Percentiles rank a stretch among this genome's conserved stretches.
Conservation (phyloP, 2,113 vertebrate species). For the Mormoops blainvillei region DNA sequence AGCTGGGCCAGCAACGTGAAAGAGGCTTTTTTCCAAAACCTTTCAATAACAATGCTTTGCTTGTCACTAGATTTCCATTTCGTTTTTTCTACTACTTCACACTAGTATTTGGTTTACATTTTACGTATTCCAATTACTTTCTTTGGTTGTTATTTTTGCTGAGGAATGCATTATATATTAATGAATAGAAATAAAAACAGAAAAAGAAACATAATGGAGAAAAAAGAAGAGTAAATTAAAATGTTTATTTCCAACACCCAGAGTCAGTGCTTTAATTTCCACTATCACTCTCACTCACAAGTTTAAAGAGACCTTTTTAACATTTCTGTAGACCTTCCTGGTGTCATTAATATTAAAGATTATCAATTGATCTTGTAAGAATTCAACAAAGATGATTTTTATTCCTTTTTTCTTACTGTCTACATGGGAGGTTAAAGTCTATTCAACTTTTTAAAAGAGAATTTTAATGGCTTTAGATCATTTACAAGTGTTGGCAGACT, state of each 20-base stretch:
- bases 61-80: conserved; percentile 80
- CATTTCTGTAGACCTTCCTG: not conserved
- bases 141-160: conserved; percentile 56
- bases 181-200: conserved; percentile 1
- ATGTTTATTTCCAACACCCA: not conserved
- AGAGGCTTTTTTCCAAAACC: conserved; percentile 65
- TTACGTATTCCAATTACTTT: conserved; percentile 66
- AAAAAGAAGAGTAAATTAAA: conserved; percentile 5
- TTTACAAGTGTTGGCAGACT: not conserved
- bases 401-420: not conserved
- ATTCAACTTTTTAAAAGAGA: not conserved
- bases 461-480: conserved; percentile 15
- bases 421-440: not conserved
- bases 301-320: not conserved
- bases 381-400: not conserved
- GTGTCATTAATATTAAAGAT: not conserved
- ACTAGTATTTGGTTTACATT: conserved; percentile 67
- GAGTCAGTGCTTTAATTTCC: not conserved
- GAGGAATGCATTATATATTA: not conserved
- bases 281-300: not conserved
- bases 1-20: conserved; percentile 75
- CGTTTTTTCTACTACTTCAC: conserved; percentile 70
- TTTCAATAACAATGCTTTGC: conserved; percentile 79
- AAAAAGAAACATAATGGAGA: conserved; percentile 1
- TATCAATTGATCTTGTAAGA: conserved; percentile 5